Evolutionary conservation across 2,797 vertebrate genomes (phyloP).

Genomic region (Melanotaenia boesemani): DNA sequence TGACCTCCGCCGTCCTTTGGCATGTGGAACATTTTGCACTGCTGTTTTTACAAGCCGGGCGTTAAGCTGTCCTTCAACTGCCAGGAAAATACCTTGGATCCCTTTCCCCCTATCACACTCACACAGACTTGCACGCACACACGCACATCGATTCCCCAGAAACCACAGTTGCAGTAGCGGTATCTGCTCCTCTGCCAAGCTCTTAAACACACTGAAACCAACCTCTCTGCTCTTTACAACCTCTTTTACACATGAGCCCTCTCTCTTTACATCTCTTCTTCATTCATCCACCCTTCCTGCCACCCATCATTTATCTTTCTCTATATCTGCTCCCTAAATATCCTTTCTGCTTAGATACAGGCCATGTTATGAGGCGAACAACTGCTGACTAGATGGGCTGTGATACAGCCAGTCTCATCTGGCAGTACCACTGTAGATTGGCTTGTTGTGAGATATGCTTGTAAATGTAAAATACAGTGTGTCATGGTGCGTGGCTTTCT

Average conservation of each 20-base stretch:
- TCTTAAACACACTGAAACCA: conserved; percentile 76
- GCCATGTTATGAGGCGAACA: conserved; percentile 46
- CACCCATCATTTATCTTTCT: conserved; percentile 63
- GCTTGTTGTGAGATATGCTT: conserved; percentile 59
- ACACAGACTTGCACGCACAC: conserved; percentile 30
- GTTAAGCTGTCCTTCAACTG: conserved; percentile 80
- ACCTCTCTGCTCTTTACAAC: conserved; percentile 62
- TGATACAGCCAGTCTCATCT: conserved; percentile 60
- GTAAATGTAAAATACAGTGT: conserved; percentile 73
- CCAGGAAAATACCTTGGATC: conserved; percentile 74
- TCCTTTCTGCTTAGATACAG: conserved; percentile 76
- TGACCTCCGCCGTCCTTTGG: conserved; percentile 65
- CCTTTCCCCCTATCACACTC: conserved; percentile 49
- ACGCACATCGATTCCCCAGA: conserved; percentile 56
- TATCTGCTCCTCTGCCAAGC: conserved; percentile 63
- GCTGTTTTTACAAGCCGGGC: conserved; percentile 76
- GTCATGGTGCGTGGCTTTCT: conserved; percentile 48
- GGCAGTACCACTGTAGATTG: conserved; percentile 55
- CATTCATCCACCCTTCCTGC: conserved; percentile 47
- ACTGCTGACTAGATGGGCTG: conserved; percentile 63
- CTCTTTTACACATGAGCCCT: conserved; percentile 61
- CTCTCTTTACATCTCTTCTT: conserved; percentile 65
- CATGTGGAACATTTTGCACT: conserved; percentile 76
- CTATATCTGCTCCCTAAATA: conserved; percentile 72
- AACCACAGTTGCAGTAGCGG: conserved; percentile 66